A percentile compares a stretch with the other conserved stretches of the same genome.
Evolutionary conservation across 1,140 invertebrate genomes (phyloP).

Genomic region (Wasmannia auropunctata): DNA sequence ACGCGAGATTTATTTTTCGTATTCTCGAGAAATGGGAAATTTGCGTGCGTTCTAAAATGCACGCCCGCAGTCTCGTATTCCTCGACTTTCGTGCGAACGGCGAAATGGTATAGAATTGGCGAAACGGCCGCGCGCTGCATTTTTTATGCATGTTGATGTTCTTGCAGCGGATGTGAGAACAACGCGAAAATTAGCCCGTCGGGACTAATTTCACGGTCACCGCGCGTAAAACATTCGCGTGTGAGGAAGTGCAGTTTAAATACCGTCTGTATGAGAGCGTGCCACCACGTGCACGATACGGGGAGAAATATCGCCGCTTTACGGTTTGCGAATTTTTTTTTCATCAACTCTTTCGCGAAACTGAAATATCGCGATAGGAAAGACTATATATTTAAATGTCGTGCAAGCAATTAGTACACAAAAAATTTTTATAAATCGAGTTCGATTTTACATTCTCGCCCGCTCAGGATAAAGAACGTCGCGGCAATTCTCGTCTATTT

Average conservation of each 20-base stretch:
- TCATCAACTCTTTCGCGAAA: constrained; percentile 47
- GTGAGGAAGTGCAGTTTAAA: constrained; percentile 61
- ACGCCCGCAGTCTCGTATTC: neutral
- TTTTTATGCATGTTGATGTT: constrained; percentile 22
- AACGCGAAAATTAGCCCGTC: constrained; percentile 67
- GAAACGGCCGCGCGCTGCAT: neutral
- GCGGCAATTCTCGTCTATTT: constrained; percentile 44
- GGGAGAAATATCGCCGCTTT: constrained; percentile 53
- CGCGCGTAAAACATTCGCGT: constrained; percentile 30
- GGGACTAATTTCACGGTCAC: constrained; percentile 65
- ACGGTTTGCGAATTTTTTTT: constrained; percentile 58
- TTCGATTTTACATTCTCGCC: neutral
- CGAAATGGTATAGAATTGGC: neutral
- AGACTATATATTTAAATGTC: neutral
- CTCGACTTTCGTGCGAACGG: neutral
- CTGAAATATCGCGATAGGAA: neutral
- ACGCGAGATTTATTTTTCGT: neutral
- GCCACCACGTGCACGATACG: constrained; percentile 52
- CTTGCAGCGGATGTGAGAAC: constrained; percentile 28
- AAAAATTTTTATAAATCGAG: neutral
- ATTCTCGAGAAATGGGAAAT: neutral
- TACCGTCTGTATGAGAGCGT: constrained; percentile 8
- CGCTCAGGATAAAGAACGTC: constrained; percentile 44
- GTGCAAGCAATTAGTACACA: neutral
- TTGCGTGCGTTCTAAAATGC: neutral